Base-by-base conservation (phyloP, 64 coral and sea anemone genomes). In the Cladopsammia gracilis region DNA sequence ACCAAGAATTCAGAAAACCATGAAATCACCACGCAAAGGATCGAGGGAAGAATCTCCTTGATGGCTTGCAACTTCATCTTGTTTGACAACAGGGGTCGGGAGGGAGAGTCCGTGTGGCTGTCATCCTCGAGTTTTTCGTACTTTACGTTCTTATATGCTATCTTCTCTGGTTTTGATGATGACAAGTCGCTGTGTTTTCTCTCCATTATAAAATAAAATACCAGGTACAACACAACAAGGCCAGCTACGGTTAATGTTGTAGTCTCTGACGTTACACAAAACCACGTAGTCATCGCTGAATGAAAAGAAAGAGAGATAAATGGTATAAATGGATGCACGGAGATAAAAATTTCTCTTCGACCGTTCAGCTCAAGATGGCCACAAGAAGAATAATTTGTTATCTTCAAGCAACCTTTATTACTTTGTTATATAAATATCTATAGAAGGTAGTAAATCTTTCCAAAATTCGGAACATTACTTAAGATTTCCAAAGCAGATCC, bases 211-310 rank as follows among this genome's bases (percentile, higher is more conserved):
- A 78, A 78, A 43, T 97, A 97, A 66, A 92, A 97, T 16, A 97
- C 74, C 54, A 94, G 87, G 42, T 91, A 76, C 5, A 97, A 76
- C 5, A 94, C 62, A n/a, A 94, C 62, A 82, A 97, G 93, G 13
- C 87, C 92, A 15, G 95, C 92, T 84, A 97, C 86, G 1, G 93
- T 94, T 10, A 97, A 49, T 13, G 93, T 79, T 12, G 95, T 94
- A 48, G 86, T 90, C 44, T 94, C 93, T 7, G 95, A 92, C 14
- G 95, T 91, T 1, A 97, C 82, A 75, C 95, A 97, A 10, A 97
- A 54, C 95, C 95, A 97, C 10, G 95, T 97, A 42, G 95, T 97
- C 95, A 97, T 94, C 25, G 95, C 95, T 97, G n/a, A 51, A 77
- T 73, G 44, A 3, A 9, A 76, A 73, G 18, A 49, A 67, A n/a